Conservation (phyloP, 2,797 vertebrate genomes). For the Neoniphon sammara region DNA sequence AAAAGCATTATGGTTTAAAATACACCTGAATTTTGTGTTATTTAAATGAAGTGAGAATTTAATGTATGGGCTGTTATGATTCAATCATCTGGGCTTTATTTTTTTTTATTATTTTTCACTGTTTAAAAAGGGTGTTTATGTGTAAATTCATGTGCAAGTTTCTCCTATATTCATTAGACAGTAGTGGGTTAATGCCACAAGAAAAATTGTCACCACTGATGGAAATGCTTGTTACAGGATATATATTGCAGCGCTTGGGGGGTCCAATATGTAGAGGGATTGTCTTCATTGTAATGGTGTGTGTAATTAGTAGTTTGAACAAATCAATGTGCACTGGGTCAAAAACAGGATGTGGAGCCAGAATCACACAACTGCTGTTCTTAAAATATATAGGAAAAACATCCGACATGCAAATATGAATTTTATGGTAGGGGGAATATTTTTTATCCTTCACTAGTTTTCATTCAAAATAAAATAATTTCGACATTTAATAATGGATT, state of each 20-base stretch:
- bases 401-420: conserved; percentile 24
- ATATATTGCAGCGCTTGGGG: too few species aligned
- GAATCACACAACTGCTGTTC: background rate
- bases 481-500: conserved; percentile 65
- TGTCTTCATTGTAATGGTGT: background rate
- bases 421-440: conserved; percentile 14
- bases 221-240: background rate
- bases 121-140: conserved; percentile 1
- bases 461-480: conserved; percentile 67
- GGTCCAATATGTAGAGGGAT: too few species aligned
- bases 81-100: background rate
- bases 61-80: background rate
- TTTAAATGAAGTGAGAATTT: background rate
- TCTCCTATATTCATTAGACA: background rate
- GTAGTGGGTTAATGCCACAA: background rate
- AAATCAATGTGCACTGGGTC: conserved; percentile 11
- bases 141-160: background rate
- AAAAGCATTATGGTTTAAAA: conserved; percentile 1
- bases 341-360: background rate
- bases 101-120: background rate
- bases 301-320: background rate
- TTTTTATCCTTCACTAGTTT: conserved; percentile 58
- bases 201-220: background rate
- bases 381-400: conserved; percentile 29
- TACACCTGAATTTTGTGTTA: conserved; percentile 31